Evolutionary conservation across 2,888 invertebrate genomes (phyloP).

Genomic region (Hyalella azteca): DNA sequence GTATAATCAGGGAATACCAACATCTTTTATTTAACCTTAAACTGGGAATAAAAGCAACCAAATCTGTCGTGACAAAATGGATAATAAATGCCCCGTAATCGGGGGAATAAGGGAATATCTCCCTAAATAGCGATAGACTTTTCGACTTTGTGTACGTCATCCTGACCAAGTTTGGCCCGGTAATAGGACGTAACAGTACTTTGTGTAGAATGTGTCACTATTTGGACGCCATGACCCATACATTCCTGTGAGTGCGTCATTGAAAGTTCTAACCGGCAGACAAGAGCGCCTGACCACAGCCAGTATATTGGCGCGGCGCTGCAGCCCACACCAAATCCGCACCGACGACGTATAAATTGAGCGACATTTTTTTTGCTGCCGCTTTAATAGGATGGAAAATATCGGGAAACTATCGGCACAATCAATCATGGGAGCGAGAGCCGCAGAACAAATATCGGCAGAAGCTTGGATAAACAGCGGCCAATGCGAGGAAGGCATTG

Average conservation of each 20-base stretch:
- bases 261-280: not conserved
- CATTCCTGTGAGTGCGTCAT: not conserved
- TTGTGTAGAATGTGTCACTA: no score
- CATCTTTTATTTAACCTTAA: no score
- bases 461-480: not conserved
- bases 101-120: no score
- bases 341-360: not conserved
- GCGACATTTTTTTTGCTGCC: not conserved
- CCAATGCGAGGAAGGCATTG: no score
- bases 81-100: no score
- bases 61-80: no score
- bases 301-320: not conserved
- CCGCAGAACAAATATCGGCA: conserved; percentile 7
- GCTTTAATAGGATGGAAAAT: conserved; percentile 11
- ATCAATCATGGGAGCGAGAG: conserved; percentile 8
- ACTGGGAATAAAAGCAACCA: no score
- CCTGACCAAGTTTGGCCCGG: no score
- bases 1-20: no score
- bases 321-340: not conserved
- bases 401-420: conserved; percentile 13
- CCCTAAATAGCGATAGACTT: no score
- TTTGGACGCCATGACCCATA: not conserved
- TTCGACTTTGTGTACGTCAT: no score
- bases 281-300: not conserved
- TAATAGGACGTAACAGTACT: no score